Conservation (phyloP, 1,140 invertebrate species). For the Diabrotica undecimpunctata region DNA sequence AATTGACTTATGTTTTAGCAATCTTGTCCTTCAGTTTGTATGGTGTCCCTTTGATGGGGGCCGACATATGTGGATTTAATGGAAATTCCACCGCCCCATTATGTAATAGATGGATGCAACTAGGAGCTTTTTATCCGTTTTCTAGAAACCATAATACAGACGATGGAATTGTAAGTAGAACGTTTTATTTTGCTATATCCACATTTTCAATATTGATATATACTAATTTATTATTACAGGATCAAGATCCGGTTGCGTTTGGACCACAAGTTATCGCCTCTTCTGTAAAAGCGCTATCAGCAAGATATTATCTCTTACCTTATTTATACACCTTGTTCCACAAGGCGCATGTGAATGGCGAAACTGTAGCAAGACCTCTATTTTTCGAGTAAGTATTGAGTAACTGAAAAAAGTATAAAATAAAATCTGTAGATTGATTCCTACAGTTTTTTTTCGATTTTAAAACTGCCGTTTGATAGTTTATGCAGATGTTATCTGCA, state of each 20-base stretch:
- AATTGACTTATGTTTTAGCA: conserved; percentile 50
- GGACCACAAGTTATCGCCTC: conserved; percentile 64
- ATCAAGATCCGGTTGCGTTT: conserved; percentile 74
- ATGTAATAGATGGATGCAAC: conserved; percentile 77
- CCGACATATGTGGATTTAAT: conserved; percentile 88
- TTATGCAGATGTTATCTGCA: background rate
- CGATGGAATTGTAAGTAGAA: conserved; percentile 59
- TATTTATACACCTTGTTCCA: conserved; percentile 81
- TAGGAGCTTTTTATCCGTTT: conserved; percentile 86
- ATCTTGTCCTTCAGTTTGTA: conserved; percentile 78
- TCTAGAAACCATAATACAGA: conserved; percentile 81
- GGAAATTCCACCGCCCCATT: conserved; percentile 69
- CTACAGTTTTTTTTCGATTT: background rate
- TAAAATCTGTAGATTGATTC: background rate
- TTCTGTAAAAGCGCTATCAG: conserved; percentile 58
- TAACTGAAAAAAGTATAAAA: background rate
- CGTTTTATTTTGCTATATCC: background rate
- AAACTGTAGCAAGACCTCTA: conserved; percentile 72
- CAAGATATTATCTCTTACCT: conserved; percentile 73
- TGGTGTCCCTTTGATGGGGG: conserved; percentile 81
- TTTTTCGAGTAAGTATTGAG: conserved; percentile 67
- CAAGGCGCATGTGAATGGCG: conserved; percentile 64
- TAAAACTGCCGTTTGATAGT: background rate
- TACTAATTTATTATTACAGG: conserved; percentile 50
- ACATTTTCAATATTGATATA: conserved; percentile 9